Percentiles rank a stretch among this genome's conserved stretches.
phyloP scores from a whole-genome alignment of 2,113 vertebrate genomes.

The Sisor rabdophorus region DNA sequence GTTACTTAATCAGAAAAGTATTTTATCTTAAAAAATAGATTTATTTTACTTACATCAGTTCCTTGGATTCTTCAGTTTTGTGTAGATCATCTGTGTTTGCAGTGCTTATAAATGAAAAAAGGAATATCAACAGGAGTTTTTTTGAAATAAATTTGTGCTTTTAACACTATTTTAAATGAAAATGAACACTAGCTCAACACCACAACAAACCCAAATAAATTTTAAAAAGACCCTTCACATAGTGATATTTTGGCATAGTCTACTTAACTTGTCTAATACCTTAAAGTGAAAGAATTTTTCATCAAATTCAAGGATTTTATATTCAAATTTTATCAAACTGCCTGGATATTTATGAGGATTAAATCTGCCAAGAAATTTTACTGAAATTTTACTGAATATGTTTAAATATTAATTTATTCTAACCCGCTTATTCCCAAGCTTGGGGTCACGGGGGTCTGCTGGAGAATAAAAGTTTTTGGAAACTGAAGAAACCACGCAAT shows the following conservation, averaged over 20 bases:
- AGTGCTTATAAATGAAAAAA: slow-evolving; percentile 16
- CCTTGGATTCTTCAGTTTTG: not conserved
- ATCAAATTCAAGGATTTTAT: not conserved
- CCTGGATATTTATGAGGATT: too few species aligned
- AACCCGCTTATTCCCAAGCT: too few species aligned
- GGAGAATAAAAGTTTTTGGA: too few species aligned
- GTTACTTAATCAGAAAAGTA: not conserved
- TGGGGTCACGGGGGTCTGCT: too few species aligned
- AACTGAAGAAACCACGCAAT: too few species aligned
- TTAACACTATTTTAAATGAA: not conserved
- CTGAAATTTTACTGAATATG: too few species aligned
- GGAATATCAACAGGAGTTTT: not conserved
- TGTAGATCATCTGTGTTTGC: not conserved
- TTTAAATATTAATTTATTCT: too few species aligned
- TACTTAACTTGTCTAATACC: not conserved
- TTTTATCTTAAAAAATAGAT: not conserved
- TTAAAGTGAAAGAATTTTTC: too few species aligned
- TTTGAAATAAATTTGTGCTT: not conserved
- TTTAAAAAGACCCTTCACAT: not conserved
- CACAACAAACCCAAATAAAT: not conserved
- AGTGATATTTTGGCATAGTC: not conserved
- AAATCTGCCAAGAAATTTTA: too few species aligned
- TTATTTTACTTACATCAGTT: slow-evolving; percentile 37
- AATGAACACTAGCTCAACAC: not conserved
- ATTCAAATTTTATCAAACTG: too few species aligned